A percentile compares a stretch with the other conserved stretches of the same genome.
phyloP scores from a whole-genome alignment of 1,140 invertebrate genomes.

The Drosophila truncata region DNA sequence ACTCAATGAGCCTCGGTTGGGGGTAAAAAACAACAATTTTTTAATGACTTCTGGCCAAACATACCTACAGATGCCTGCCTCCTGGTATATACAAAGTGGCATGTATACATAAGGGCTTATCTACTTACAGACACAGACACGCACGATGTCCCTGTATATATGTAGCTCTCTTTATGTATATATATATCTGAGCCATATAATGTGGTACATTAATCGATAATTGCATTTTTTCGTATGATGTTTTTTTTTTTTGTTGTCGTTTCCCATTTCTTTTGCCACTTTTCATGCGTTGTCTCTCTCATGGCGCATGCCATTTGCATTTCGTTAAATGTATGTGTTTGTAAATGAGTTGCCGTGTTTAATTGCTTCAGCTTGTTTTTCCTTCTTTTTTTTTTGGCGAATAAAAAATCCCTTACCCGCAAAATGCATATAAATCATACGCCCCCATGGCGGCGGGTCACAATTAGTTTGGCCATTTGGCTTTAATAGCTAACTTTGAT shows the following conservation, averaged over 20 bases:
- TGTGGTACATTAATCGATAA: conserved; percentile 83
- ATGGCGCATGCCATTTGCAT: conserved; percentile 76
- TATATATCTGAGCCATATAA: conserved; percentile 65
- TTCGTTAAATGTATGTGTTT: conserved; percentile 46
- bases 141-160: background rate
- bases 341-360: conserved; percentile 77
- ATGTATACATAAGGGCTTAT: conserved; percentile 60
- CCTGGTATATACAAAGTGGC: conserved; percentile 34
- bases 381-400: conserved; percentile 4
- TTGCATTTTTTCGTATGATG: conserved; percentile 68
- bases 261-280: conserved; percentile 80
- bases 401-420: conserved; percentile 7
- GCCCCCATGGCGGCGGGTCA: conserved; percentile 41
- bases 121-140: conserved; percentile 31
- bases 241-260: conserved; percentile 23
- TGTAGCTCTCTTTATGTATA: background rate
- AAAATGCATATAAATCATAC: conserved; percentile 76
- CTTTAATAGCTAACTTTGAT: conserved; percentile 67
- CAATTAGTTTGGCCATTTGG: conserved; percentile 62
- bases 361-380: conserved; percentile 63
- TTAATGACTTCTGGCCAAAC: conserved; percentile 58
- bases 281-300: conserved; percentile 79
- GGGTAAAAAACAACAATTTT: conserved; percentile 37
- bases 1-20: conserved; percentile 30
- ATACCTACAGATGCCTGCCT: conserved; percentile 30